Evolutionary conservation across 92 coral and sea anemone genomes (phyloP), one percentile per base, ranked within the genome.

Genomic region (Virgularia gustaviana): DNA sequence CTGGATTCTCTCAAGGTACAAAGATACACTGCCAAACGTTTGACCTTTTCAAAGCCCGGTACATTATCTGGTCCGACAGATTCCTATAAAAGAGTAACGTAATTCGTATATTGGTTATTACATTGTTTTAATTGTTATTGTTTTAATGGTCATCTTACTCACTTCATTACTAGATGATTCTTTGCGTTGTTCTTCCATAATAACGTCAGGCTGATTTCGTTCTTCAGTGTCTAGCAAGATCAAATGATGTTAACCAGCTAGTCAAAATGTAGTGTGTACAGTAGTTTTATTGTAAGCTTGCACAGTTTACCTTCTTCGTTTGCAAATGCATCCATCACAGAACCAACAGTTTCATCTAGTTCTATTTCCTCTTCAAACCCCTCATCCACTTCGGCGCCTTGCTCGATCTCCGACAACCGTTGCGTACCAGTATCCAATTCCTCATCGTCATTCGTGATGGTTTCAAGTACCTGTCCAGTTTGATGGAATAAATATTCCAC

Each of bases 31-130:
- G 82, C 90, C 61, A 85, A 71, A 6, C 74, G 75, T 30, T 71
- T 57, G 5, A 83, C 88, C 56, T 72, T 18, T n/a, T 37, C 75
- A 35, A 51, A 87, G 23, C 83, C 88, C 19, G 11, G 54, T 15
- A 87, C 59, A 41, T 83, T 75, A 16, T 86, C 80, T 6, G 85
- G 87, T 30, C 85, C 84, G 53, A 73, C 74, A 16, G 84, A 57
- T 11, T 43, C 81, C 86, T 78, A 44, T 12, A 57, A 63, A 25
- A 64, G 47, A 64, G 15, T 38, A 63, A 43, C 51, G 1, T 43
- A 13, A 1, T 43, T 1, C 12, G 32, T 18, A 27, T 31, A 0
- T 57, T 27, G 34, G 22, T 4, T 56, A 19, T 6, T 4, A 27
- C 15, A 1, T 30, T 8, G 10, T 10, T 64, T 22, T 3, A 38